Evolutionary conservation across 2,797 vertebrate species (phyloP), one percentile per base, ranked within the genome.

Genomic region (Pempheris klunzingeri): DNA sequence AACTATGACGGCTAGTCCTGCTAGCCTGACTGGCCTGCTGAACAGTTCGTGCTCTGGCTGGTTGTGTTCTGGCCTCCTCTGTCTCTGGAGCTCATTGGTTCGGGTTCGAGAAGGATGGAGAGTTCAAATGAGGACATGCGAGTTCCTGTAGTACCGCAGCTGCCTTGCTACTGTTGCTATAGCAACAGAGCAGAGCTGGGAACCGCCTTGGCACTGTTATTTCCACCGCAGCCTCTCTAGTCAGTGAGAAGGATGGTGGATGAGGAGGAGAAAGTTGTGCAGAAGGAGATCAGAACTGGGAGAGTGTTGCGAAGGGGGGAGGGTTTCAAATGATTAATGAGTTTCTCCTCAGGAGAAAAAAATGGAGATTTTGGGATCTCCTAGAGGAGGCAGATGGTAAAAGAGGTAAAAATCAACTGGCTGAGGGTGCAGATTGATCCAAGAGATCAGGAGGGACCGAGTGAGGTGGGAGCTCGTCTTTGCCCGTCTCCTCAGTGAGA

Each of bases 21-120:
- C 95, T 93, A 95, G 96, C 95, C 94, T 94, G 92, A 96, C 95
- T 90, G 94, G 94, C 95, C 94, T 67, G 71, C 77, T 77, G 73
- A 75, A 79, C 83, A 76, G 80, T 87, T 80, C 58, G 22, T 76
- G 81, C 78, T 55, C 90, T 85, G 89, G 88, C 88, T 89, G 87
- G 69, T 80, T 81, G 80, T 61, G 75, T 95, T 94, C 93, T 89
- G 94, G 93, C 92, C 86, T 78, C 92, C 92, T 93, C 95, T 7
- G 54, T 78, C 95, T 93, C 92, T 91, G 91, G 93, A 94, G 95
- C 84, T 88, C 84, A 80, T 69, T 76, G 86, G 86, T 86, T 84
- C 34, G 50, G 73, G 88, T 84, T 85, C 8, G 57, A 69, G 71
- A 78, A 32, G 67, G 78, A 71, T 66, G 69, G 57, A 63, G 61